Base-by-base conservation (phyloP, 1,140 invertebrate species). In the Drosophila pseudoananassae region DNA sequence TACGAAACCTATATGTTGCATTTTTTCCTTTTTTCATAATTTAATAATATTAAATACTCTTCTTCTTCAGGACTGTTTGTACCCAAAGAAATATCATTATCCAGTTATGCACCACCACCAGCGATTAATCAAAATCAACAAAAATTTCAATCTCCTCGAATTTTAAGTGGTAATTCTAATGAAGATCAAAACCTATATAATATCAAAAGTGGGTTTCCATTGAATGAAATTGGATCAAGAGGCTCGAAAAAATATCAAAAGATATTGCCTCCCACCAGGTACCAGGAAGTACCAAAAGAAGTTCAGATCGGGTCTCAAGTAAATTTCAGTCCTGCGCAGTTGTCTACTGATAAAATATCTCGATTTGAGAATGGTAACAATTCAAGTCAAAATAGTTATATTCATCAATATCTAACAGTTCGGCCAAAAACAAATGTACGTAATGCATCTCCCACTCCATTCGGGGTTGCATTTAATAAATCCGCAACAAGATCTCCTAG, bases 31-130 rank as follows among this genome's bases (percentile, higher is more conserved):
- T 10, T 4, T 36, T 36, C 4, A 36, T 20, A 23, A 14, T 3
- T 27, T 29, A 20, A 3, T 29, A 29, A 20, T 46, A 52, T 20
- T 63, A 33, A 14, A 56, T 36, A 54, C 23, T 14, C 20, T 57
- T 53, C 20, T 15, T 38, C 31, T 45, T 17, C n/a, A 92, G 91
- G 84, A 8, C 57, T 91, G 17, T 92, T 90, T 65, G 65, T 91
- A 10, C 91, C 91, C 0, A 88, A 91, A 27, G 90, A 91, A 55
- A 91, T 92, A 40, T 90, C 89, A 3, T 43, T 91, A 38, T 73
- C 91, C 9, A 87, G 88, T 15, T 92, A 92, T 69, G 72, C 78
- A 23, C 85, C 91, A 27, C 79, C 81, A 20, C 76, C 90, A 17
- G 52, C 58, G 12, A 6, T 45, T 17, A 38, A 23, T 36, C 46